Percentiles rank a stretch among this genome's conserved stretches.
Conservation (phyloP, 2,797 vertebrate species). For the Lophotriccus pileatus region DNA sequence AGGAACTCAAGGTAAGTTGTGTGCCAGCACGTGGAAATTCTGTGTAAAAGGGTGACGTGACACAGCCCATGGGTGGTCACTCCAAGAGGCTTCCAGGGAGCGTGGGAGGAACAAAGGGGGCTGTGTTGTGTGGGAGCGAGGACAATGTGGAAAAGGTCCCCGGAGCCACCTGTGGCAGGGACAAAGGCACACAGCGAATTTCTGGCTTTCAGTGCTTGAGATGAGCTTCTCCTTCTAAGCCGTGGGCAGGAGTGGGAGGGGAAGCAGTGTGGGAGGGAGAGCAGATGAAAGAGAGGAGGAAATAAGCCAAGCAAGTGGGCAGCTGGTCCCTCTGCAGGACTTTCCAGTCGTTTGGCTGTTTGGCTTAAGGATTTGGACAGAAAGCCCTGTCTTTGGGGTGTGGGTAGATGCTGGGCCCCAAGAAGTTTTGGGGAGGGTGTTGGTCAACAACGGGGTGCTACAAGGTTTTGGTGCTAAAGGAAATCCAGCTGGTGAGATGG, state of each 20-base stretch:
- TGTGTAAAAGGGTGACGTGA: no score
- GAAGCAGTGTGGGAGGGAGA: neutral
- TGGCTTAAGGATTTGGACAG: neutral
- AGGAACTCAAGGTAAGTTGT: neutral
- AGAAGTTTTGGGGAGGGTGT: fast-evolving
- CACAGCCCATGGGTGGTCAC: no score
- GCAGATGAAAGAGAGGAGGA: neutral
- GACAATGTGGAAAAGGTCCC: neutral
- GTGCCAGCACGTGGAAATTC: fast-evolving
- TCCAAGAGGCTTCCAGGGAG: neutral
- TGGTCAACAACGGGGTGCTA: fast-evolving
- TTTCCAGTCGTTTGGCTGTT: neutral
- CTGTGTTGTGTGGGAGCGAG: neutral
- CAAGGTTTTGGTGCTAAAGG: neutral
- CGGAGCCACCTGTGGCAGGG: neutral
- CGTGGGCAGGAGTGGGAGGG: neutral
- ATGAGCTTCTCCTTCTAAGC: neutral
- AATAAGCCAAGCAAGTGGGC: neutral
- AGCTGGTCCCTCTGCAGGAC: neutral
- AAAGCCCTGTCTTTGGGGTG: neutral
- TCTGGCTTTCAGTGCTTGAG: fast-evolving
- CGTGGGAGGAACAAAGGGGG: fast-evolving
- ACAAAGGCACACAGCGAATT: fast-evolving
- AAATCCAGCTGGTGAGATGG: neutral
- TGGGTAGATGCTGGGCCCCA: neutral